Evolutionary conservation across 2,113 vertebrate genomes (phyloP), one percentile per base, ranked within the genome.

Genomic region (Erythrocercus mccallii): DNA sequence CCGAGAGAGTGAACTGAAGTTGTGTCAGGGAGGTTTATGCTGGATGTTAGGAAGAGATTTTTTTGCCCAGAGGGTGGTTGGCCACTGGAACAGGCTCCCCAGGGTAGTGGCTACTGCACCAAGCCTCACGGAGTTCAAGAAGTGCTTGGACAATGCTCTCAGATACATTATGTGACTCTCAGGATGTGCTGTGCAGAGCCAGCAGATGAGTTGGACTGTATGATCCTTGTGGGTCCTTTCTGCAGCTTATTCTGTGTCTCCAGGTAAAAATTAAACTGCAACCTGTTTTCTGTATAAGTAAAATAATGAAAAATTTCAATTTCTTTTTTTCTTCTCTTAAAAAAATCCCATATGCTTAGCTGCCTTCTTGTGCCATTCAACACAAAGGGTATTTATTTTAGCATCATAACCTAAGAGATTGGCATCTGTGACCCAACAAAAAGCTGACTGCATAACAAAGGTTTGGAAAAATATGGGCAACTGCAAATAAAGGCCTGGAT

Each of bases 331-430:
- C 7, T 16, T 61, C 31, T 72, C 31, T 53, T 56, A 14, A 48
- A 54, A 40, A 66, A 24, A 1, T 0, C 0, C 10, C 30, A 27
- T 51, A 30, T 40, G 28, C 3, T 38, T 53, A 31, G 15, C 7
- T n/a, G 11, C 2, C 8, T 58, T 72, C 22, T 21, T 38, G 2
- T 47, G 16, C 17, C 25, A 50, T 84, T 71, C 84, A 53, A 37
- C 12, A 33, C 15, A 81, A 79, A 80, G 9, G 14, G 7, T 12
- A 68, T 78, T 91, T 85, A 3, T 93, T 76, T 76, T 17, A 64
- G 2, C 4, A 25, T 40, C 3, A 10, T 47, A 33, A 40, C 25
- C 10, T 31, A 53, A 64, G 35, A 71, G 35, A 35, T 11, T 83
- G 31, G 10, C 22, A 57, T 18, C 21, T 73, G 15, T 38, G 25